These are phyloP conservation scores for Anastrepha obliqua DNA, from an alignment of 1,140 invertebrate genomes.

Conservation along the genomic window DNA sequence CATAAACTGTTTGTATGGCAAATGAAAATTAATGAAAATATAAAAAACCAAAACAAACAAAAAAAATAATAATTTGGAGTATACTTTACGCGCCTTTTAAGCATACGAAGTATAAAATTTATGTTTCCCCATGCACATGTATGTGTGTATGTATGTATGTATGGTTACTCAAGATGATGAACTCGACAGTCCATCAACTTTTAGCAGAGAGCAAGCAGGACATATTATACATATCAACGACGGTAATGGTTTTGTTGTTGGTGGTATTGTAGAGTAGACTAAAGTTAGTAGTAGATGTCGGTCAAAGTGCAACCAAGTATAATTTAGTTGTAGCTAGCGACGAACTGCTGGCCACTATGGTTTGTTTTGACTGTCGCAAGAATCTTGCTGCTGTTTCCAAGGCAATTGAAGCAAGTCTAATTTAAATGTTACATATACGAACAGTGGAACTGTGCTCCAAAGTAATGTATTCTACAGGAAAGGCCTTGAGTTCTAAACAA, in stretches of 20 bases:
- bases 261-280: neutral
- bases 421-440: too few relatives aligned
- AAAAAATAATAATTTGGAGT: neutral
- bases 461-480: too few relatives aligned
- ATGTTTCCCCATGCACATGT: neutral
- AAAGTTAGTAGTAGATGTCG: neutral
- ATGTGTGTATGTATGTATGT: neutral
- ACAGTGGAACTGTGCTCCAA: too few relatives aligned
- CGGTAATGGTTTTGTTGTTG: neutral
- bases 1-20: conserved; percentile 10
- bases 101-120: neutral
- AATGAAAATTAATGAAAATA: neutral
- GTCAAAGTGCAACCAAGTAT: neutral
- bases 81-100: neutral
- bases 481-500: too few relatives aligned
- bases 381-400: too few relatives aligned
- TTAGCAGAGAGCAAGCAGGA: neutral
- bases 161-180: neutral
- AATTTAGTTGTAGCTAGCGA: neutral
- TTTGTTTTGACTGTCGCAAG: neutral
- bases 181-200: conserved; percentile 18
- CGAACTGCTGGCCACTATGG: neutral
- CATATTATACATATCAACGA: neutral
- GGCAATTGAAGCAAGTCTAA: too few relatives aligned
- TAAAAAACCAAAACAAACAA: neutral